Conservation (phyloP, 1,140 invertebrate species). For the Dinoponera quadriceps region DNA sequence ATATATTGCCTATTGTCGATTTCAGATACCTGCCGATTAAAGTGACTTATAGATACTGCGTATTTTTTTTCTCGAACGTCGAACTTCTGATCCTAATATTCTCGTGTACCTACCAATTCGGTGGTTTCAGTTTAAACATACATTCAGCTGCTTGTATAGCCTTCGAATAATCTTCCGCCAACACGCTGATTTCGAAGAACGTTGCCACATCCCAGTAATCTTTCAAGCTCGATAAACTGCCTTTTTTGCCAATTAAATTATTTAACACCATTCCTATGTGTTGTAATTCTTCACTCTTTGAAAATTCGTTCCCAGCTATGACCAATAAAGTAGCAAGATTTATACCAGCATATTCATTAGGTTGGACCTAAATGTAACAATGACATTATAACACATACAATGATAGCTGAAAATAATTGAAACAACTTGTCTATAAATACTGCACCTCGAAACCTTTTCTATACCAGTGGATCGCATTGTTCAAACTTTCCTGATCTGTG, state of each 20-base stretch:
- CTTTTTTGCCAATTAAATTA: constrained; percentile 99
- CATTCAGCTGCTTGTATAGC: constrained; percentile 99
- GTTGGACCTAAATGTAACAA: constrained; percentile 90
- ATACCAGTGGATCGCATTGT: constrained; percentile 99
- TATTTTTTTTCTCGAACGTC: background rate
- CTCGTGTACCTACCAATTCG: constrained; percentile 91
- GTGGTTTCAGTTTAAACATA: constrained; percentile 99
- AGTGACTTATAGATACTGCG: background rate
- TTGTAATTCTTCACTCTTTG: constrained; percentile 95
- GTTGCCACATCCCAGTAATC: constrained; percentile 99
- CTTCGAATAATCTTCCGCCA: constrained; percentile 98
- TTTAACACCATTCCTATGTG: constrained; percentile 97
- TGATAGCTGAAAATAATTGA: background rate
- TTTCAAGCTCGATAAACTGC: constrained; percentile 95
- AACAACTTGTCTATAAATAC: background rate
- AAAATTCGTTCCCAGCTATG: constrained; percentile 98
- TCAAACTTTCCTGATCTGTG: constrained; percentile 94
- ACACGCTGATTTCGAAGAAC: constrained; percentile 99
- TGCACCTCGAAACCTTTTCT: constrained; percentile 95
- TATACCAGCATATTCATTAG: constrained; percentile 99
- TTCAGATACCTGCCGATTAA: constrained; percentile 92
- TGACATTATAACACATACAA: constrained; percentile 21
- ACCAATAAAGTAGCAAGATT: constrained; percentile 99
- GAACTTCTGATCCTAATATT: background rate
- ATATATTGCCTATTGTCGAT: constrained; percentile 99